These are phyloP conservation scores for Trissolcus brochymenae DNA, from an alignment of 2,888 invertebrate genomes.

Conservation along the genomic window DNA sequence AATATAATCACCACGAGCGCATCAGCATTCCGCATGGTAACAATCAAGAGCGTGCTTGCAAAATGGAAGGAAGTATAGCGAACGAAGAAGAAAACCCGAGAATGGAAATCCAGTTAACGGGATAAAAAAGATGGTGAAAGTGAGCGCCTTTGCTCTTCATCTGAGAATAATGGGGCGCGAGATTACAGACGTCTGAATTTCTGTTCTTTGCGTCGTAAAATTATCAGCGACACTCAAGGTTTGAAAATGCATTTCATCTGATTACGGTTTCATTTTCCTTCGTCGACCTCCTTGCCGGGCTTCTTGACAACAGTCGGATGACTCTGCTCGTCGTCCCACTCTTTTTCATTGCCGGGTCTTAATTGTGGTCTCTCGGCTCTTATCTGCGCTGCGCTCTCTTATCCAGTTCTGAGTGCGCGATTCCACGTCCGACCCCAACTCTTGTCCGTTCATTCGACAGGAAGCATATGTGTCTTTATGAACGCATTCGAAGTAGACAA, in stretches of 20 bases:
- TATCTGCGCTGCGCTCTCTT: conserved; percentile 51
- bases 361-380: conserved; percentile 48
- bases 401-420: conserved; percentile 45
- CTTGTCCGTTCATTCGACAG: conserved; percentile 67
- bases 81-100: conserved; percentile 3
- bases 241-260: conserved; percentile 55
- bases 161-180: conserved; percentile 53
- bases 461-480: conserved; percentile 74
- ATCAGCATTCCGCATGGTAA: conserved; percentile 7
- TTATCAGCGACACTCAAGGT: conserved; percentile 36
- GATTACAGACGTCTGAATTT: conserved; percentile 50
- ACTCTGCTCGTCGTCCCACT: conserved; percentile 9
- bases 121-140: conserved; percentile 39
- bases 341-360: conserved; percentile 19
- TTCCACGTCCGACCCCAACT: conserved; percentile 60
- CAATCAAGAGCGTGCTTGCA: conserved; percentile 11
- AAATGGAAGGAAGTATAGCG: conserved; percentile 10
- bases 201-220: conserved; percentile 43
- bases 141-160: conserved; percentile 54
- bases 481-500: conserved; percentile 76
- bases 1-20: too few species aligned
- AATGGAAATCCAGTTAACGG: conserved; percentile 31
- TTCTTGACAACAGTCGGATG: conserved; percentile 16
- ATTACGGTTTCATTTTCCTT: conserved; percentile 52
- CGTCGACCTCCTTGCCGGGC: conserved; percentile 49